Evolutionary conservation across 2,888 invertebrate genomes (phyloP).

Genomic region (Habroteleia sp.): DNA sequence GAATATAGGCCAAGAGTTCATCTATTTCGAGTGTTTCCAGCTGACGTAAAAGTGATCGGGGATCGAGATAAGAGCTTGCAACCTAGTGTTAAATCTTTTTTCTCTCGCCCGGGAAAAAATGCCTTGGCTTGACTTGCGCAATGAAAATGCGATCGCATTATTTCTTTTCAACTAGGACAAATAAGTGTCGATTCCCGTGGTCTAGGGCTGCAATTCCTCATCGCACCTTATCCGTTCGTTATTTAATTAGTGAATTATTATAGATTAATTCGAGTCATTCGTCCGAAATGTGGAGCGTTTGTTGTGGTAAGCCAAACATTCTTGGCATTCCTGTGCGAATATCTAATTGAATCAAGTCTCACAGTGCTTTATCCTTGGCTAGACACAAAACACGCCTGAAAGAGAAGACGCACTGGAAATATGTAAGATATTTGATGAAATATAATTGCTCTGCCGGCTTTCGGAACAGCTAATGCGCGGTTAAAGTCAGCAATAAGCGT

Average conservation of each 20-base stretch:
- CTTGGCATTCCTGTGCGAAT: constrained; percentile 44
- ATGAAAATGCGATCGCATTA: constrained; percentile 9
- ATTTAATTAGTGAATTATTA: constrained; percentile 49
- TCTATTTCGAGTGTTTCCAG: constrained; percentile 77
- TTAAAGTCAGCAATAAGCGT: constrained; percentile 27
- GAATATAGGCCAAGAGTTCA: constrained; percentile 80
- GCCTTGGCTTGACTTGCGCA: constrained; percentile 5
- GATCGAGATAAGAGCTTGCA: constrained; percentile 71
- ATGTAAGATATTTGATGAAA: constrained; percentile 30
- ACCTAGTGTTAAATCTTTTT: constrained; percentile 58
- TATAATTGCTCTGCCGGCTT: constrained; percentile 16
- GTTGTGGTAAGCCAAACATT: constrained; percentile 52
- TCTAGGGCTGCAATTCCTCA: constrained; percentile 14
- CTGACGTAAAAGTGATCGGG: constrained; percentile 77
- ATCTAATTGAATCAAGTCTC: constrained; percentile 51
- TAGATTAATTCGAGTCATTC: constrained; percentile 54
- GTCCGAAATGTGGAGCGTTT: constrained; percentile 39
- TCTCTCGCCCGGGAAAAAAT: constrained; percentile 9
- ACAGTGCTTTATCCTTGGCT: constrained; percentile 45
- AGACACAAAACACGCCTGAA: constrained; percentile 26
- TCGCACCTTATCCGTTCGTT: constrained; percentile 20
- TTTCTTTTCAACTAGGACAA: background rate
- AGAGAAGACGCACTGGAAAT: constrained; percentile 32
- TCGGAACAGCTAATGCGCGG: constrained; percentile 1
- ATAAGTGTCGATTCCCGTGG: background rate